phyloP scores from a whole-genome alignment of 2,888 invertebrate species.

The Ceratothoa steindachneri region DNA sequence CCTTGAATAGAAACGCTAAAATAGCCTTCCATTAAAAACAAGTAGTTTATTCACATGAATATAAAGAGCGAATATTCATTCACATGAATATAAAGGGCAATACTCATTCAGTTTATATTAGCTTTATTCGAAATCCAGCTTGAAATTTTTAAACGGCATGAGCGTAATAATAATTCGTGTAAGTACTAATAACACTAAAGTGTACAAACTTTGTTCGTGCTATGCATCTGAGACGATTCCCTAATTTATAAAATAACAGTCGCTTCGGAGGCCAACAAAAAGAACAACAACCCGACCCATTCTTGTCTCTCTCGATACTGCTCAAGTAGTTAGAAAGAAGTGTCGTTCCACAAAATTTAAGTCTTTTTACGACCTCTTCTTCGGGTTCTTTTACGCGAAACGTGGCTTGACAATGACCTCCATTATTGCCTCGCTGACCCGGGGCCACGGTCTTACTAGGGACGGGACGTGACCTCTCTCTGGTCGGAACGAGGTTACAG shows the following conservation, averaged over 20 bases:
- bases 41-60: too few relatives aligned
- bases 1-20: too few relatives aligned
- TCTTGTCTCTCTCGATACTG: neutral
- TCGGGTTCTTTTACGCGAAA: neutral
- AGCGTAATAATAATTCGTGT: constrained; percentile 3
- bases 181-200: constrained; percentile 4
- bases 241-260: neutral
- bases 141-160: neutral
- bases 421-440: neutral
- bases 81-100: too few relatives aligned
- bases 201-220: constrained; percentile 2
- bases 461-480: neutral
- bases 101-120: too few relatives aligned
- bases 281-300: neutral
- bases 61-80: too few relatives aligned
- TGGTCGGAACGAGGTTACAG: neutral
- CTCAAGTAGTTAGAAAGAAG: neutral
- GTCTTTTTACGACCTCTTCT: neutral
- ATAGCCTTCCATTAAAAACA: too few relatives aligned
- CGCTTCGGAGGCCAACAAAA: neutral
- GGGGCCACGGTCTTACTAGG: constrained; percentile 5
- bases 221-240: neutral
- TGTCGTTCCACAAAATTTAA: neutral
- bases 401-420: neutral
- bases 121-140: neutral